phyloP scores from a whole-genome alignment of 1,140 invertebrate species.

The Arion vulgaris region DNA sequence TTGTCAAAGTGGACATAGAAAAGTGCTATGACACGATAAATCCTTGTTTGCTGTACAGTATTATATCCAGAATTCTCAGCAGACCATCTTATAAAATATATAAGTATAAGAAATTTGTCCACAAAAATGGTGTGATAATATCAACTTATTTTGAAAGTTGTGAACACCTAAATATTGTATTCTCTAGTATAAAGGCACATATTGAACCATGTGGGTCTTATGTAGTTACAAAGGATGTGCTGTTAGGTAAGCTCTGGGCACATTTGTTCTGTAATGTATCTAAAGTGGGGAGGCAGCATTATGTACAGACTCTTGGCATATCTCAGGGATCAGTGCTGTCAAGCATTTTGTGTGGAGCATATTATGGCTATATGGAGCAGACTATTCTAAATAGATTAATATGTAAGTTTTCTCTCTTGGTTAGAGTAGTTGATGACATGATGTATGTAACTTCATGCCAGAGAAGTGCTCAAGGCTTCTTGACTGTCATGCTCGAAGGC shows the following conservation, averaged over 20 bases:
- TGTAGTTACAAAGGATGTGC: background rate
- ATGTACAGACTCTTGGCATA: slow-evolving; percentile 26
- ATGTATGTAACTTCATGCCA: slow-evolving; percentile 9
- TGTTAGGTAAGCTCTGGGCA: slow-evolving; percentile 9
- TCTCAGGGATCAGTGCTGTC: slow-evolving; percentile 18
- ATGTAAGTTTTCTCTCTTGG: background rate
- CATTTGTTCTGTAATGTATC: slow-evolving; percentile 19
- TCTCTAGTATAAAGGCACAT: background rate
- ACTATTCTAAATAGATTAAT: background rate
- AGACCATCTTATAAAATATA: slow-evolving; percentile 10
- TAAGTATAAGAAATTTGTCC: background rate
- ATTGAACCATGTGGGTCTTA: slow-evolving; percentile 6
- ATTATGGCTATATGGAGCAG: slow-evolving; percentile 18
- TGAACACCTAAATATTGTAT: background rate
- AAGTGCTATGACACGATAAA: slow-evolving; percentile 35
- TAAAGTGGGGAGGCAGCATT: slow-evolving; percentile 9
- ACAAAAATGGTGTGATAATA: background rate
- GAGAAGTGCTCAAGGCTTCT: background rate
- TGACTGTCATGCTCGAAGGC: background rate
- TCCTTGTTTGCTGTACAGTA: slow-evolving; percentile 12
- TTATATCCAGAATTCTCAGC: background rate
- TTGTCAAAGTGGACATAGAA: slow-evolving; percentile 28
- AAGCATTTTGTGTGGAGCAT: slow-evolving; percentile 25
- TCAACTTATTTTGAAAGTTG: slow-evolving; percentile 23
- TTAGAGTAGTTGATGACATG: slow-evolving; percentile 25